Conservation (phyloP, 2,113 vertebrate species). For the Pardalotus punctatus region DNA sequence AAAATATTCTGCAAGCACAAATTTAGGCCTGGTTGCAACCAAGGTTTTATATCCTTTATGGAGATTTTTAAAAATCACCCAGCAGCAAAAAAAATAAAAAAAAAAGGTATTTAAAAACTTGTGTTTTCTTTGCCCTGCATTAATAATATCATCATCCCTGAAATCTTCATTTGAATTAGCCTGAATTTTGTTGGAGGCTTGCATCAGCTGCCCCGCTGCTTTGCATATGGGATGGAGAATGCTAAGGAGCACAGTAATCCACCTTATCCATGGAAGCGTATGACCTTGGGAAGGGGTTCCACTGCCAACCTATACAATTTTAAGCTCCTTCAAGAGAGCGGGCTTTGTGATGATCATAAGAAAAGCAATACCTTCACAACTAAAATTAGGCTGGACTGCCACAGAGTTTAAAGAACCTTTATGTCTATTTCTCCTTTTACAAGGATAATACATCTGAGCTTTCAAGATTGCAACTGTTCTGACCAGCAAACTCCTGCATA, state of each 20-base stretch:
- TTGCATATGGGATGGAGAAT: background rate
- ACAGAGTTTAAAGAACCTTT: background rate
- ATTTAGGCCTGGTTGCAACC: background rate
- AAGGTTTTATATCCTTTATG: background rate
- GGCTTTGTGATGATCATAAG: fast-evolving
- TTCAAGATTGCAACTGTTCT: background rate
- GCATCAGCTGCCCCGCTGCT: background rate
- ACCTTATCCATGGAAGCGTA: background rate
- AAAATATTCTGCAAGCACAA: background rate
- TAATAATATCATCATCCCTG: background rate
- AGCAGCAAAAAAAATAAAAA: background rate
- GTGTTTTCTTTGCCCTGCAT: background rate
- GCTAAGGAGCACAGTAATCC: background rate
- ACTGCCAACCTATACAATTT: background rate
- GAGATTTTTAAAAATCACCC: background rate
- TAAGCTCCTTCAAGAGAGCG: background rate
- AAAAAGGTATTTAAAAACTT: no score
- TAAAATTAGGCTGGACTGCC: background rate
- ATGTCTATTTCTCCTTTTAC: background rate
- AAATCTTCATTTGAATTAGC: background rate
- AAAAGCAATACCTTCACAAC: background rate
- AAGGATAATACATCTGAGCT: background rate
- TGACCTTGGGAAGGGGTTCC: background rate
- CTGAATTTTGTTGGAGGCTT: background rate
- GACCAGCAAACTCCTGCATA: background rate